Conservation (phyloP, 1,140 invertebrate species). For the Zaprionus taronus region DNA sequence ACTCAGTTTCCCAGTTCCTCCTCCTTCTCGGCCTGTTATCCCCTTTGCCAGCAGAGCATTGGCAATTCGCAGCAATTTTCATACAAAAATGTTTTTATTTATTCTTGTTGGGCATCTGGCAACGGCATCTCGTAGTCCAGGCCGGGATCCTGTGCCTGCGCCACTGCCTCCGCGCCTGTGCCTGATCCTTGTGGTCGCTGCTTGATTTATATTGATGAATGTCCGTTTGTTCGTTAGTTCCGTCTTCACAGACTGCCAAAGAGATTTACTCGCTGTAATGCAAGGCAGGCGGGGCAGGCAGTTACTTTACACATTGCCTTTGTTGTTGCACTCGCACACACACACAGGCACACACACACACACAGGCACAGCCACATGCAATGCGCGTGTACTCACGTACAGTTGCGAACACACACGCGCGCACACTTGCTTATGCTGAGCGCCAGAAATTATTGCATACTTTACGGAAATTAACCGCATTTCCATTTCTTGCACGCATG, state of each 20-base stretch:
- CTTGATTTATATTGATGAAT: constrained; percentile 84
- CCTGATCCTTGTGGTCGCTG: constrained; percentile 67
- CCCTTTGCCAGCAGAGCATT: constrained; percentile 39
- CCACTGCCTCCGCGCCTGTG: constrained; percentile 31
- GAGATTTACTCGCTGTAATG: constrained; percentile 68
- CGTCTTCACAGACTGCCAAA: constrained; percentile 77
- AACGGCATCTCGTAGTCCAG: constrained; percentile 6
- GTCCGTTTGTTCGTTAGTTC: constrained; percentile 82
- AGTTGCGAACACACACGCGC: constrained; percentile 9
- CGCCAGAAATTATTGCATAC: constrained; percentile 83
- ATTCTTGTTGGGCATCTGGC: constrained; percentile 46
- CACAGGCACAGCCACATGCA: neutral
- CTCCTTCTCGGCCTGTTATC: constrained; percentile 9
- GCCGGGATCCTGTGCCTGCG: constrained; percentile 11
- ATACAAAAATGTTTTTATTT: constrained; percentile 78
- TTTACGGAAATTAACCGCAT: constrained; percentile 84
- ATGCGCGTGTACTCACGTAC: constrained; percentile 5
- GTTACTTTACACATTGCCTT: constrained; percentile 68
- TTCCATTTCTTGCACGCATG: constrained; percentile 82
- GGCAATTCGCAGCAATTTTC: constrained; percentile 71
- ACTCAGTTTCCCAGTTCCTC: neutral
- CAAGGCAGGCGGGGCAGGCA: constrained; percentile 43
- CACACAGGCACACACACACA: constrained; percentile 25
- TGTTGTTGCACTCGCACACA: constrained; percentile 44
- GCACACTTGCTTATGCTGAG: constrained; percentile 65